These are phyloP conservation scores for Athrips mouffetella DNA, from an alignment of 2,888 invertebrate species.

Conservation along the genomic window DNA sequence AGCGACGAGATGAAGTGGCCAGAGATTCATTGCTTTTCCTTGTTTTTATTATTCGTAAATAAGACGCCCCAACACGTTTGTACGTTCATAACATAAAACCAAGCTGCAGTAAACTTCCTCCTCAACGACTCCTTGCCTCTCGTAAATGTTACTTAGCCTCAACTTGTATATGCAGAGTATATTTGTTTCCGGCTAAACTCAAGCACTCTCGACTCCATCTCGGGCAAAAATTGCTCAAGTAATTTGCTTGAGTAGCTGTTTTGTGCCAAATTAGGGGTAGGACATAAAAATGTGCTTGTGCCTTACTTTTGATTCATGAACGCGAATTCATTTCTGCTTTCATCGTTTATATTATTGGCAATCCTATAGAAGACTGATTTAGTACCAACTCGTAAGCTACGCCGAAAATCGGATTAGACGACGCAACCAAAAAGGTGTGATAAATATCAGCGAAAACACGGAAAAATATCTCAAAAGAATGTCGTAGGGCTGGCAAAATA, in stretches of 20 bases:
- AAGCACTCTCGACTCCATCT: conserved; percentile 4
- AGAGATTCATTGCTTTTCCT: conserved; percentile 74
- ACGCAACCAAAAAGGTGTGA: neutral
- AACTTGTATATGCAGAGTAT: conserved; percentile 31
- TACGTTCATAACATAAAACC: conserved; percentile 72
- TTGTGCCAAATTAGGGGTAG: conserved; percentile 6
- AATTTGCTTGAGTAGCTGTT: conserved; percentile 8
- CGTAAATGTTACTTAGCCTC: conserved; percentile 59
- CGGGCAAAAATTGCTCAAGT: conserved; percentile 8
- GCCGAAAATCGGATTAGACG: neutral
- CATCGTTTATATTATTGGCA: neutral
- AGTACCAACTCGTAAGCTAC: neutral
- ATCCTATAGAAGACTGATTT: neutral
- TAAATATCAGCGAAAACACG: neutral
- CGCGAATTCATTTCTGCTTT: neutral
- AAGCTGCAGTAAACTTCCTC: conserved; percentile 60
- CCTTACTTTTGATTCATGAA: neutral
- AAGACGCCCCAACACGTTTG: conserved; percentile 63
- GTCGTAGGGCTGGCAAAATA: neutral
- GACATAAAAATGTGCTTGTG: neutral
- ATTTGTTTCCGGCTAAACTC: conserved; percentile 12
- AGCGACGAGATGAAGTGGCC: conserved; percentile 74
- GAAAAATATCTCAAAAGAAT: neutral
- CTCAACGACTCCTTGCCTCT: conserved; percentile 48
- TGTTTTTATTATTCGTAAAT: conserved; percentile 78